These are phyloP conservation scores for Acanthacorydalis orientalis DNA, from an alignment of 2,888 invertebrate genomes.

Conservation along the genomic window DNA sequence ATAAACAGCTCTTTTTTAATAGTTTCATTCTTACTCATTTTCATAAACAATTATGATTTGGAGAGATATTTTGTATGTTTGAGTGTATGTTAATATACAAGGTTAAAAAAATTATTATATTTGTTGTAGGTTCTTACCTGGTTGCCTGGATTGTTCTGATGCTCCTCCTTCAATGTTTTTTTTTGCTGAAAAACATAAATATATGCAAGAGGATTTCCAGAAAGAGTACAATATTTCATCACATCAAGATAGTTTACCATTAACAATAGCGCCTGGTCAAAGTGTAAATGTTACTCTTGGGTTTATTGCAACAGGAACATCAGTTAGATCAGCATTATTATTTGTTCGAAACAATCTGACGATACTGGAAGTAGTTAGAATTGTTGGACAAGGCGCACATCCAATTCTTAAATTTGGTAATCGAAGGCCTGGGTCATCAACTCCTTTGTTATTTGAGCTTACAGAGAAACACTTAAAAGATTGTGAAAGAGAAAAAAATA, in stretches of 20 bases:
- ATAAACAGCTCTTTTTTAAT: no score
- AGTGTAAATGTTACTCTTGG: slow-evolving; percentile 29
- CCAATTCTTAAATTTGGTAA: slow-evolving; percentile 82
- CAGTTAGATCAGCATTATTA: slow-evolving; percentile 30
- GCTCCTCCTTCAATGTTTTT: slow-evolving; percentile 10
- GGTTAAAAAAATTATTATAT: slow-evolving; percentile 2
- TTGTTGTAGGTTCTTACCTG: slow-evolving; percentile 15
- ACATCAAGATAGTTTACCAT: slow-evolving; percentile 32
- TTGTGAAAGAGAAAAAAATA: slow-evolving; percentile 28
- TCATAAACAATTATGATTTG: no score
- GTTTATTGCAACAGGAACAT: slow-evolving; percentile 29
- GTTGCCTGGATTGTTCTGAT: slow-evolving; percentile 14
- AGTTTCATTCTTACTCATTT: no score
- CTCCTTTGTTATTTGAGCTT: slow-evolving; percentile 69
- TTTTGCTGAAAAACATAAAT: slow-evolving; percentile 9
- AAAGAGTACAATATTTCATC: slow-evolving; percentile 8
- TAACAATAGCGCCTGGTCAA: slow-evolving; percentile 40
- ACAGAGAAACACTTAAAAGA: slow-evolving; percentile 37
- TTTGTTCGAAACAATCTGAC: slow-evolving; percentile 82
- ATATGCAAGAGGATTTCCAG: slow-evolving; percentile 4
- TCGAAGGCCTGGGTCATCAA: slow-evolving; percentile 57
- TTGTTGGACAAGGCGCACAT: slow-evolving; percentile 70
- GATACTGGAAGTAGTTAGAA: slow-evolving; percentile 66
- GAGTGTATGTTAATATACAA: no score
- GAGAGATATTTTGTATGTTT: no score